These are phyloP conservation scores for Celastrina argiolus DNA, from an alignment of 2,888 invertebrate genomes.

Conservation along the genomic window DNA sequence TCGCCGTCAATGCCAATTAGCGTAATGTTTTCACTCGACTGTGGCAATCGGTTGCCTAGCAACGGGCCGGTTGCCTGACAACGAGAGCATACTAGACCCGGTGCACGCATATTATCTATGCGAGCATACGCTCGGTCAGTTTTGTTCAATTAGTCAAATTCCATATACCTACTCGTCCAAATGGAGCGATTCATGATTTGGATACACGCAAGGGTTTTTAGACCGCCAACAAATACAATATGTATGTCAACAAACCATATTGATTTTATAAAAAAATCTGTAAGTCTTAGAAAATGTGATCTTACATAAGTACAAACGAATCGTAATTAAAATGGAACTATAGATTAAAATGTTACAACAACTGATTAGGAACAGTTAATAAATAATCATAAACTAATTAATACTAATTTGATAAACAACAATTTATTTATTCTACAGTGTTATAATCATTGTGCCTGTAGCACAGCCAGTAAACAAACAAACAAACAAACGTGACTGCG, in stretches of 20 bases:
- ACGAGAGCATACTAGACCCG: not conserved
- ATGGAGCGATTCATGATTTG: not conserved
- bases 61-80: not conserved
- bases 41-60: not conserved
- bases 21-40: slow-evolving; percentile 41
- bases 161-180: not conserved
- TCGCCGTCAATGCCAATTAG: slow-evolving; percentile 46
- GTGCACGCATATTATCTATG: slow-evolving; percentile 6
- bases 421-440: not conserved
- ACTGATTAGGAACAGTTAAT: not conserved
- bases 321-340: not conserved
- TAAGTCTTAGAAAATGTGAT: not conserved
- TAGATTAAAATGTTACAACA: not conserved
- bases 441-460: not conserved
- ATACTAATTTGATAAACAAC: not conserved
- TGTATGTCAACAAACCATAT: not conserved
- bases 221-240: not conserved
- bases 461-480: too few species aligned
- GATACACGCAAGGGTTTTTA: not conserved
- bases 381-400: not conserved
- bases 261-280: not conserved
- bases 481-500: slow-evolving; percentile 39
- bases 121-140: not conserved
- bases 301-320: not conserved
- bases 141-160: not conserved